Base-by-base conservation (phyloP, 1,140 invertebrate species). In the Subanguina moxae region DNA sequence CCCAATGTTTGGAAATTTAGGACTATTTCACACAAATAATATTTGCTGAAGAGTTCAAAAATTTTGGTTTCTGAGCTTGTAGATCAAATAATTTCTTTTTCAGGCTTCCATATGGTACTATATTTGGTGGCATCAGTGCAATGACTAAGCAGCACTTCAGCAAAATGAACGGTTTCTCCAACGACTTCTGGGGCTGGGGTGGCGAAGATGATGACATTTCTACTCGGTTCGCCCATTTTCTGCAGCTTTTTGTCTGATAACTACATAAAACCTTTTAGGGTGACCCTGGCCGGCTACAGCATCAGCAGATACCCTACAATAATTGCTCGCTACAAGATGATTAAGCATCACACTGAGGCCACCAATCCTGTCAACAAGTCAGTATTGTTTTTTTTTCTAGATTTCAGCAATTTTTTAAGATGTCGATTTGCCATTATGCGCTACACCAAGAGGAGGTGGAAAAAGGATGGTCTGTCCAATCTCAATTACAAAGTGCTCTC, bases 121-220 rank as follows among this genome's bases (percentile, higher is more conserved):
- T 82, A 11, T 82, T 96, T 84, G 88, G 88, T 21, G 88, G 88
- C 7, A 87, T 88, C 1, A 85, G 86, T 69, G 86, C 87, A 11
- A 83, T 89, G 64, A 83, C 79, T 48, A 82, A 83, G 7, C 83
- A 87, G 30, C 87, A 88, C 67, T 92, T 89, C 82, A 85, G 88
- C 68, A 83, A 84, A 74, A 88, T 91, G 9, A 96, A 97, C 85
- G 93, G 94, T 1, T 94, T 94, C 86, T 91, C 91, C 13, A 94
- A 94, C 84, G 84, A 88, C 28, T 94, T 90, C 84, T 91, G 88
- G 86, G 91, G 91, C 0, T 92, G 90, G 80, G 79, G 79, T 19
- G 80, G 80, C 1, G 79, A 81, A 64, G 79, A 81, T 56, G 79
- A 82, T 57, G 80, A 81, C 58, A 56, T 80, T 15, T 72, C 77